Percentiles rank a stretch among this genome's conserved stretches.
Conservation (phyloP, 2,797 vertebrate genomes). For the Hyperoplus lanceolatus region DNA sequence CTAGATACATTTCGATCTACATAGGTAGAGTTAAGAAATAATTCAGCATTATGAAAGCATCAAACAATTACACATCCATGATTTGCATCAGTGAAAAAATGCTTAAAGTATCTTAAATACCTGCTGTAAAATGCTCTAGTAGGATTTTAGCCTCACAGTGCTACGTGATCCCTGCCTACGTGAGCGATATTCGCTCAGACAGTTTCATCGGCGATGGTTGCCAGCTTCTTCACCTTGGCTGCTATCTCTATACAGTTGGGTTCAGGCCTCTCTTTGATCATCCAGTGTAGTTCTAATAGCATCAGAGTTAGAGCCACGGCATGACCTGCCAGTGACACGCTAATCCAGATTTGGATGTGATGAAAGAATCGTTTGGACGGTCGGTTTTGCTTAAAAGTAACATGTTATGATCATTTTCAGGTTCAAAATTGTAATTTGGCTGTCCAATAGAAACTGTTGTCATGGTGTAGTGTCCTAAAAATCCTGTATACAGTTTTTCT, state of each 20-base stretch:
- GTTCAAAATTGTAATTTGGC: too few relatives aligned
- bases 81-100: background rate
- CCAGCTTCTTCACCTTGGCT: slow-evolving; percentile 44
- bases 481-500: too few relatives aligned
- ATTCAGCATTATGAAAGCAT: background rate
- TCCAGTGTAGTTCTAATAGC: slow-evolving; percentile 25
- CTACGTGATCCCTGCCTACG: background rate
- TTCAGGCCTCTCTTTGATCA: slow-evolving; percentile 46
- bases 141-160: background rate
- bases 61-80: background rate
- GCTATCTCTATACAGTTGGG: slow-evolving; percentile 26
- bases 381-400: background rate
- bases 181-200: slow-evolving; percentile 50
- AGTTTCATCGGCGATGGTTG: slow-evolving; percentile 34
- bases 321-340: slow-evolving; percentile 8
- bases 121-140: too few relatives aligned
- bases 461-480: too few relatives aligned
- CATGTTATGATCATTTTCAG: background rate
- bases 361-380: background rate
- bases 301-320: slow-evolving; percentile 1
- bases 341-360: slow-evolving; percentile 43
- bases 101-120: background rate
- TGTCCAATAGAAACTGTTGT: too few relatives aligned
- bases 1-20: background rate
- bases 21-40: too few relatives aligned